Evolutionary conservation across 2,888 invertebrate species (phyloP).

Genomic region (Chrysolina haemoptera): DNA sequence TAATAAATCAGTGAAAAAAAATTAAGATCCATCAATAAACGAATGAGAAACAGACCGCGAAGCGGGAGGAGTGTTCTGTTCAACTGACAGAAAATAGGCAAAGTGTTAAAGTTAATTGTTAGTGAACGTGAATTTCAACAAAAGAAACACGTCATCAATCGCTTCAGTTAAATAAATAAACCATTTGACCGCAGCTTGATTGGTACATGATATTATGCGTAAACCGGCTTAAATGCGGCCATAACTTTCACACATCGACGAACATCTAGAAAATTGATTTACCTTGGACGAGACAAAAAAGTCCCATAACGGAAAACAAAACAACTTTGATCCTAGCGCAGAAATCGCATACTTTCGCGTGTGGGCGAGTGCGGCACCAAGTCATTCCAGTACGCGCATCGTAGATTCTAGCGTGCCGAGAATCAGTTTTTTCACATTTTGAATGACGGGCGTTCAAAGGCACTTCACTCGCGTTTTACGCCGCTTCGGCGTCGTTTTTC

Average conservation of each 20-base stretch:
- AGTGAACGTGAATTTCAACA: too few species aligned
- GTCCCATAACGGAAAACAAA: slow-evolving; percentile 62
- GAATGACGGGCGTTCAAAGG: background rate
- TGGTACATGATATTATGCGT: too few species aligned
- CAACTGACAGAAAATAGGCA: too few species aligned
- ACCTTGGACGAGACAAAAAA: slow-evolving; percentile 62
- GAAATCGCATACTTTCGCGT: slow-evolving; percentile 56
- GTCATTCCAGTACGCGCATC: slow-evolving; percentile 55
- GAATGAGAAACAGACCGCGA: too few species aligned
- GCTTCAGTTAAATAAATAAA: too few species aligned
- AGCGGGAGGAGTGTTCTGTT: too few species aligned
- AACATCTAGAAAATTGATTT: slow-evolving; percentile 42
- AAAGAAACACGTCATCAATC: too few species aligned
- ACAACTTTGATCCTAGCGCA: slow-evolving; percentile 60
- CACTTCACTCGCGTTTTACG: background rate
- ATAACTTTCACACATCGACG: slow-evolving; percentile 1
- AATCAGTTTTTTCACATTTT: slow-evolving; percentile 17
- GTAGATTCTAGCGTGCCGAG: slow-evolving; percentile 23
- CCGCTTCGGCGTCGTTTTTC: background rate
- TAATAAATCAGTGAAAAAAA: too few species aligned
- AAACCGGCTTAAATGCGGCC: background rate
- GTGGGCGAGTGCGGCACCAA: slow-evolving; percentile 37
- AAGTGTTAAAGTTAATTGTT: too few species aligned
- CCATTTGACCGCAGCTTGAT: too few species aligned
- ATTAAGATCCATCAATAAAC: too few species aligned